Conservation (phyloP, 2,113 vertebrate genomes). For the Aldabrachelys gigantea region DNA sequence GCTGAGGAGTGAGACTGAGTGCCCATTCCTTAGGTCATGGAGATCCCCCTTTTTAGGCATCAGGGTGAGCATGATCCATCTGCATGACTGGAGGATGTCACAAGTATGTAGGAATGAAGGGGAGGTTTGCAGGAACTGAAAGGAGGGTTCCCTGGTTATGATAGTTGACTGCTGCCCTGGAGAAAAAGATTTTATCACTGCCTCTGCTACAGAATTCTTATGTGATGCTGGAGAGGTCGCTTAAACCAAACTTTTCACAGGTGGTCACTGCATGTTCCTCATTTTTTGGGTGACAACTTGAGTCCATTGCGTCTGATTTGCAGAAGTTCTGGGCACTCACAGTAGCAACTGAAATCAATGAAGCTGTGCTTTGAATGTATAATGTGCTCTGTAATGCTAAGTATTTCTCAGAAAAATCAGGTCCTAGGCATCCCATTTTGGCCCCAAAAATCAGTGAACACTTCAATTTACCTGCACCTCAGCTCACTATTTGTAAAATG, state of each 20-base stretch:
- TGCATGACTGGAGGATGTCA: too few species aligned
- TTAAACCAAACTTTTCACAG: neutral
- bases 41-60: too few species aligned
- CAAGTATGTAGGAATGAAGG: too few species aligned
- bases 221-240: too few species aligned
- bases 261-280: neutral
- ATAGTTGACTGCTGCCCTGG: too few species aligned
- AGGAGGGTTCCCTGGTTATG: too few species aligned
- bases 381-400: neutral
- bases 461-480: neutral
- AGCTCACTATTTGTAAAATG: neutral
- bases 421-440: neutral
- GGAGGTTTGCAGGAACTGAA: too few species aligned
- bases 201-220: too few species aligned
- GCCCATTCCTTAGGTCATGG: too few species aligned
- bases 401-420: neutral
- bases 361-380: neutral
- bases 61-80: too few species aligned
- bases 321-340: neutral
- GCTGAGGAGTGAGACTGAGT: too few species aligned
- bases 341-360: neutral
- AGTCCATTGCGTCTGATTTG: neutral
- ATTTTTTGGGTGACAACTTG: neutral
- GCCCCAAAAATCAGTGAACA: neutral
- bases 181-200: too few species aligned